Percentiles rank a stretch among this genome's conserved stretches.
These are phyloP conservation scores for Eupithecia centaureata DNA, from an alignment of 2,888 invertebrate genomes.

Conservation along the genomic window DNA sequence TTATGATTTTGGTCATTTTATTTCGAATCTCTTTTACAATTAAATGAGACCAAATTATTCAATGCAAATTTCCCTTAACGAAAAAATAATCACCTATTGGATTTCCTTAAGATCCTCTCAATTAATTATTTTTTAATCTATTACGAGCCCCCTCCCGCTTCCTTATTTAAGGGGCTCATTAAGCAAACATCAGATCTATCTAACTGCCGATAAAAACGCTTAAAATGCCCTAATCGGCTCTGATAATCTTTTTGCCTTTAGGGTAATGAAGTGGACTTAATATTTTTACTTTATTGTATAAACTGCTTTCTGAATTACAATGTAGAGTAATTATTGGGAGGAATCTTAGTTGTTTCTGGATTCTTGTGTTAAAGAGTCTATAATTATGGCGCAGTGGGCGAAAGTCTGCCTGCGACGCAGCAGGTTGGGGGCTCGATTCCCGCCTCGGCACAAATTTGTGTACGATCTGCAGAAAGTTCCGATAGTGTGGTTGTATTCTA, in stretches of 20 bases:
- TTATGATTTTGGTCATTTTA: too few relatives aligned
- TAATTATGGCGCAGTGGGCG: too few relatives aligned
- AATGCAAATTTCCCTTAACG: conserved; percentile 1
- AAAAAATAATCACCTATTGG: neutral
- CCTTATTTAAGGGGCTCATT: conserved; percentile 23
- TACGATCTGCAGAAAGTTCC: too few relatives aligned
- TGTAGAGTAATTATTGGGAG: too few relatives aligned
- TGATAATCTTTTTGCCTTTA: conserved; percentile 11
- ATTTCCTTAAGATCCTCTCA: neutral
- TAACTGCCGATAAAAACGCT: conserved; percentile 26
- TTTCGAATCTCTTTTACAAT: neutral
- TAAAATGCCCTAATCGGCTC: conserved; percentile 14
- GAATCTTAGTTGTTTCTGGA: too few relatives aligned
- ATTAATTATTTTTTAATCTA: conserved; percentile 30
- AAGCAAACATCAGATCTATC: conserved; percentile 19
- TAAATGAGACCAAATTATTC: neutral
- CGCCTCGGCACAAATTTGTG: too few relatives aligned
- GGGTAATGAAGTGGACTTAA: neutral
- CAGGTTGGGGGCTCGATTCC: too few relatives aligned
- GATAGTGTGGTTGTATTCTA: too few relatives aligned
- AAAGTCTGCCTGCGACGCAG: too few relatives aligned
- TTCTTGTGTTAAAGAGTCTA: too few relatives aligned
- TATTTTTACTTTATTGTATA: too few relatives aligned
- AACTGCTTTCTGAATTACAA: too few relatives aligned
- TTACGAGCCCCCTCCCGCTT: conserved; percentile 18